Evolutionary conservation across 2,797 vertebrate genomes (phyloP).

Genomic region (Cyprinodon diabolis): DNA sequence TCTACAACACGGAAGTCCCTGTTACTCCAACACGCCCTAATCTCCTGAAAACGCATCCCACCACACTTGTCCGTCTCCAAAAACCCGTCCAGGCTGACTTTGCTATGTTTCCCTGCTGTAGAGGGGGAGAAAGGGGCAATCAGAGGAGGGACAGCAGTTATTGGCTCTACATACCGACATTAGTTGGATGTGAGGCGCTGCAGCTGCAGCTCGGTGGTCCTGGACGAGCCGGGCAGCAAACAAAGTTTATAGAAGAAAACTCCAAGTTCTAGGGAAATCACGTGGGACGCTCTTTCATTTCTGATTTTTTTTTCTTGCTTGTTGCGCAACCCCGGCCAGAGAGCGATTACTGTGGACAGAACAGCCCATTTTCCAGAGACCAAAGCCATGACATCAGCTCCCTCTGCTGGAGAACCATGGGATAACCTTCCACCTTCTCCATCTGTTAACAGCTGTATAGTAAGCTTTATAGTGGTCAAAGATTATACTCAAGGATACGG

Average conservation of each 20-base stretch:
- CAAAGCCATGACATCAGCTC: slow-evolving; percentile 64
- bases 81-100: neutral
- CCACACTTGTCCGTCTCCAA: neutral
- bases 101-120: neutral
- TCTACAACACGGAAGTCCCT: neutral
- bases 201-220: slow-evolving; percentile 20
- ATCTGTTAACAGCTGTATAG: neutral
- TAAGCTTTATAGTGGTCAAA: too few species aligned
- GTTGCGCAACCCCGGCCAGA: slow-evolving; percentile 19
- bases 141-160: neutral
- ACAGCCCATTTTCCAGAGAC: neutral
- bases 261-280: slow-evolving; percentile 55
- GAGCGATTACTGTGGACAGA: neutral
- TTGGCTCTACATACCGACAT: slow-evolving; percentile 60
- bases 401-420: slow-evolving; percentile 47
- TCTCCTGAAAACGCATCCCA: neutral
- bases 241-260: slow-evolving; percentile 7
- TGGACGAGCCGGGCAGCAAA: neutral
- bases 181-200: neutral
- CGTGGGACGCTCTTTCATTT: slow-evolving; percentile 48
- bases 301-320: slow-evolving; percentile 14
- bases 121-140: neutral
- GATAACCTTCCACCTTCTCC: neutral
- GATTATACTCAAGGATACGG: too few species aligned
- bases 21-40: neutral